Conservation (phyloP, 2,797 vertebrate species). For the Megalops cyprinoides region DNA sequence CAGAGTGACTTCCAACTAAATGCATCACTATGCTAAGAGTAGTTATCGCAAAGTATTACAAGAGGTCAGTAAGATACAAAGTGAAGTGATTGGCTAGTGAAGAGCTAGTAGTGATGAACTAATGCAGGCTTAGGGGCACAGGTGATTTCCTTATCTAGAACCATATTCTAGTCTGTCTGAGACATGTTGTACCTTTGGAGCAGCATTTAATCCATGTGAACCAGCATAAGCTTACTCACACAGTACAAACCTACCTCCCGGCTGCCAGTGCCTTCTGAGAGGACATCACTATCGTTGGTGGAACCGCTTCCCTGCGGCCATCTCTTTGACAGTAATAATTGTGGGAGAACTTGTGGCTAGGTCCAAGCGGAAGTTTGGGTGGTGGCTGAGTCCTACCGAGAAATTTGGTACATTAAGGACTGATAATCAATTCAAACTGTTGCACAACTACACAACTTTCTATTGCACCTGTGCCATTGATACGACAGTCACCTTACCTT, state of each 20-base stretch:
- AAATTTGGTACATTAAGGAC: neutral
- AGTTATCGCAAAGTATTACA: too few species aligned
- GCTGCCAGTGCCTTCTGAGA: constrained; percentile 77
- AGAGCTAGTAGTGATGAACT: too few species aligned
- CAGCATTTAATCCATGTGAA: neutral
- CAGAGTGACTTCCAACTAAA: too few species aligned
- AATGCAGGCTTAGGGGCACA: too few species aligned
- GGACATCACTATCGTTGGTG: constrained; percentile 78
- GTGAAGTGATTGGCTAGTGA: too few species aligned
- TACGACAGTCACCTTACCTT: neutral
- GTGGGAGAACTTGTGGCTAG: constrained; percentile 83
- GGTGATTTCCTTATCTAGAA: too few species aligned
- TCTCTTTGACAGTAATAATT: constrained; percentile 90
- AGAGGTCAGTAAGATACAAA: too few species aligned
- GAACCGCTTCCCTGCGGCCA: constrained; percentile 81
- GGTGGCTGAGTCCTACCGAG: constrained; percentile 82
- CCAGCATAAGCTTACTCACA: neutral
- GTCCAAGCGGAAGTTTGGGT: constrained; percentile 85
- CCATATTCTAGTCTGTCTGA: too few species aligned
- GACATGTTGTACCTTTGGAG: neutral
- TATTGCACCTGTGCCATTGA: neutral
- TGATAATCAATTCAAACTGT: constrained; percentile 9
- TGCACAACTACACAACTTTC: neutral
- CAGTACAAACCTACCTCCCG: constrained; percentile 58
- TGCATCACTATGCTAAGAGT: too few species aligned